Base-by-base conservation (phyloP, 2,888 invertebrate genomes). In the Argyresthia albistria region DNA sequence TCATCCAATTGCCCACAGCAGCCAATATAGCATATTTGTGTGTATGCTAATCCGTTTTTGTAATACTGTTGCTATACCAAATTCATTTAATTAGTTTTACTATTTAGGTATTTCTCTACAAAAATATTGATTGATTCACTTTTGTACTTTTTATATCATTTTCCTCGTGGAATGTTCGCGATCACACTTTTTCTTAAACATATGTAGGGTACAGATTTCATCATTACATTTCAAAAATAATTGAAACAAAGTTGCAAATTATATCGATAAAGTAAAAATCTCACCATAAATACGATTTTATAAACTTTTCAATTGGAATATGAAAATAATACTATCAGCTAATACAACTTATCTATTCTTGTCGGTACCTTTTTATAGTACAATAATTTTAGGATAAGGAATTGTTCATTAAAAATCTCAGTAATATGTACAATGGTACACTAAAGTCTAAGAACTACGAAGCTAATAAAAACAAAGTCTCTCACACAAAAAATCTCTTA, bases 61-160 rank as follows among this genome's bases (percentile, higher is more conserved):
- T 82, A 83, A 83, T 83, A 83, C 81, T 83, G 80, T 66, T 69
- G 73, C 66, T 69, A 70, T 77, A 77, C 70, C 74, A 76, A 83
- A 79, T 74, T 69, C 73, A 70, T 73, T 68, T 67, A 48, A 68
- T 70, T 72, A 66, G 68, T 65, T 65, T 68, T 63, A 61, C 67
- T 68, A 67, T 74, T 73, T 61, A 73, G 73, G 63, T 65, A 71
- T 76, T 47, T 71, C 63, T 66, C 66, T 83, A 84, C 77, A 87
- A 83, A 86, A 84, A 86, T 84, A 84, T 87, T 73, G 70, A 84
- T 87, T 73, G 70, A 70, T 80, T 49, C 52, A 77, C 78, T 81
- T 86, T 86, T 86, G 84, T 87, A 86, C 86, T 87, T 81, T 75
- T 76, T 69, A 78, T 80, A 77, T 81, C 42, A 82, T 68, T 75